Percentiles rank a stretch among this genome's conserved stretches.
phyloP scores from a whole-genome alignment of 2,113 vertebrate genomes.

The Fulica atra region DNA sequence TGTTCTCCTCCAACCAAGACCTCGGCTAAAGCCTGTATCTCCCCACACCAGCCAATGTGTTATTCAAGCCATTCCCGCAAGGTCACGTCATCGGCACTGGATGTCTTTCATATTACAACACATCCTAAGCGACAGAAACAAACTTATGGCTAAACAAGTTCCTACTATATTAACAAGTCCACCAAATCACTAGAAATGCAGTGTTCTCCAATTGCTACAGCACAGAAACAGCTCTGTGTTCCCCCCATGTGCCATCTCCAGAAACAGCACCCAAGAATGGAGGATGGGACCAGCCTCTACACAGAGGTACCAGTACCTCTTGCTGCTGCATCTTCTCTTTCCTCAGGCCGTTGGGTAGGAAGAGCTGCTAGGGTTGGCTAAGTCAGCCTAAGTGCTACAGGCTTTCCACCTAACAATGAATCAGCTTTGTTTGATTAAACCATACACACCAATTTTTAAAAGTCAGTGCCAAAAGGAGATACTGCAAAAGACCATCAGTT shows the following conservation, averaged over 20 bases:
- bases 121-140: not conserved
- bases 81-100: not conserved
- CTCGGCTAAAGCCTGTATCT: not conserved
- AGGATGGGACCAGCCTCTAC: not conserved
- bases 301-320: not conserved
- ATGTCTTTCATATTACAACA: not conserved
- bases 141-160: not conserved
- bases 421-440: not conserved
- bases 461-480: not conserved
- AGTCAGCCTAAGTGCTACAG: not conserved
- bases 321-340: rapidly evolving
- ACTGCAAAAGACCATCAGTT: not conserved
- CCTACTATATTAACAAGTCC: not conserved
- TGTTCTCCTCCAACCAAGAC: not conserved
- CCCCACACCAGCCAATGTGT: not conserved
- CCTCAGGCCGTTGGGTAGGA: not conserved
- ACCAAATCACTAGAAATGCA: not conserved
- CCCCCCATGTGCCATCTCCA: not conserved
- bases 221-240: not conserved
- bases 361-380: not conserved
- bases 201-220: not conserved
- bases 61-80: not conserved
- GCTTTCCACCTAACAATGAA: rapidly evolving
- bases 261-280: not conserved
- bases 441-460: not conserved